A percentile compares a stretch with the other conserved stretches of the same genome.
phyloP scores from a whole-genome alignment of 2,888 invertebrate genomes.

The Stenotaenia linearis region DNA sequence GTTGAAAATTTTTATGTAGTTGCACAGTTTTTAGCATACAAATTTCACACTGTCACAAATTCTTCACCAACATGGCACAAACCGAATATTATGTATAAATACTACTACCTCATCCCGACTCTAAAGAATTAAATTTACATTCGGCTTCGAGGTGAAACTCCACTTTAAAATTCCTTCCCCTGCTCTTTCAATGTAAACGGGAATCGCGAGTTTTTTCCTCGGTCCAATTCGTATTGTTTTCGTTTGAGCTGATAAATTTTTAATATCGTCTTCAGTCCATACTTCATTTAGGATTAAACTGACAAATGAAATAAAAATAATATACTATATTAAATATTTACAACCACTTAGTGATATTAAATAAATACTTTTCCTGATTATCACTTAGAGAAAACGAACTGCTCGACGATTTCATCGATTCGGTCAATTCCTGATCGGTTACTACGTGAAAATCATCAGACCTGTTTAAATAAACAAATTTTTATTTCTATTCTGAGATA shows the following conservation, averaged over 20 bases:
- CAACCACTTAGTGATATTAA: not conserved
- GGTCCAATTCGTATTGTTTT: constrained; percentile 37
- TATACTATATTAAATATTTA: too few relatives aligned
- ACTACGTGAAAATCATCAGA: not conserved
- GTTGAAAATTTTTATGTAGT: too few relatives aligned
- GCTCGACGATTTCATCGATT: not conserved
- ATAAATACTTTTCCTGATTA: not conserved
- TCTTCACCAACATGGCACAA: too few relatives aligned
- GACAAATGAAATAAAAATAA: too few relatives aligned
- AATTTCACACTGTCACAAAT: too few relatives aligned
- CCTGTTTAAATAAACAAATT: not conserved
- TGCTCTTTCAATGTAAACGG: constrained; percentile 41
- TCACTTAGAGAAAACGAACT: not conserved
- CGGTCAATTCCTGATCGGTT: not conserved
- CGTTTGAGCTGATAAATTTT: not conserved
- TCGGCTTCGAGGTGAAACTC: constrained; percentile 47
- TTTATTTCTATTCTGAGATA: not conserved
- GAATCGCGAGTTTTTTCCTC: constrained; percentile 44
- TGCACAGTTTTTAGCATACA: too few relatives aligned
- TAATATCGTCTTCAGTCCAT: not conserved
- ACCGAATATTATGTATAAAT: too few relatives aligned
- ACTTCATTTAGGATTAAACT: not conserved
- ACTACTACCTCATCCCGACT: too few relatives aligned
- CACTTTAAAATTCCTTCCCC: constrained; percentile 44
- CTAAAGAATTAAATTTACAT: too few relatives aligned